A percentile compares a stretch with the other conserved stretches of the same genome.
Evolutionary conservation across 2,888 invertebrate species (phyloP).

Genomic region (Abrostola triplasia): DNA sequence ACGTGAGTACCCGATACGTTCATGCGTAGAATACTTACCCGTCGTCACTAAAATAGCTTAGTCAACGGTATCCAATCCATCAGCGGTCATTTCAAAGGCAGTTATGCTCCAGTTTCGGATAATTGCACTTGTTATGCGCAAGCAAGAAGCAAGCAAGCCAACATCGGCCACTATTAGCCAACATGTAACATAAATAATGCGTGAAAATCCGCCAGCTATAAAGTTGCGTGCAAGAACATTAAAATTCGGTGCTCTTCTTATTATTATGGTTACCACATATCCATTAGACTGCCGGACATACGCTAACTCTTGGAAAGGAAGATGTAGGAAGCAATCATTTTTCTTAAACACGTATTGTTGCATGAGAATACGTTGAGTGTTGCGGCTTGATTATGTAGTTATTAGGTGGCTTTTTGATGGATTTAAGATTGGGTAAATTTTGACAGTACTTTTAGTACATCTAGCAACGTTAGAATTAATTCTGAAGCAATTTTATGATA

Average conservation of each 20-base stretch:
- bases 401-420: slow-evolving; percentile 1
- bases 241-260: slow-evolving; percentile 44
- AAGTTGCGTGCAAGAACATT: slow-evolving; percentile 52
- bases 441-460: not conserved
- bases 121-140: slow-evolving; percentile 79
- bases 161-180: slow-evolving; percentile 68
- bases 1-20: slow-evolving; percentile 16
- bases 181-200: slow-evolving; percentile 72
- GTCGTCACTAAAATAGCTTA: slow-evolving; percentile 15
- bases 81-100: slow-evolving; percentile 68
- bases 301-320: slow-evolving; percentile 28
- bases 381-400: slow-evolving; percentile 24
- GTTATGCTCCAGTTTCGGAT: slow-evolving; percentile 78
- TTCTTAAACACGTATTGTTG: slow-evolving; percentile 45
- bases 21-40: slow-evolving; percentile 18
- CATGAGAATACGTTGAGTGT: slow-evolving; percentile 23
- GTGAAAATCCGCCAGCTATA: slow-evolving; percentile 64
- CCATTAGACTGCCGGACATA: slow-evolving; percentile 34
- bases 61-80: slow-evolving; percentile 61
- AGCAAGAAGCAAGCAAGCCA: slow-evolving; percentile 68
- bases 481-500: no score
- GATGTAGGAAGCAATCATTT: slow-evolving; percentile 47
- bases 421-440: not conserved
- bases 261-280: slow-evolving; percentile 37
- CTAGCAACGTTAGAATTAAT: no score